Evolutionary conservation across 1,140 invertebrate species (phyloP), one percentile per base, ranked within the genome.

Genomic region (Tenebrio molitor): DNA sequence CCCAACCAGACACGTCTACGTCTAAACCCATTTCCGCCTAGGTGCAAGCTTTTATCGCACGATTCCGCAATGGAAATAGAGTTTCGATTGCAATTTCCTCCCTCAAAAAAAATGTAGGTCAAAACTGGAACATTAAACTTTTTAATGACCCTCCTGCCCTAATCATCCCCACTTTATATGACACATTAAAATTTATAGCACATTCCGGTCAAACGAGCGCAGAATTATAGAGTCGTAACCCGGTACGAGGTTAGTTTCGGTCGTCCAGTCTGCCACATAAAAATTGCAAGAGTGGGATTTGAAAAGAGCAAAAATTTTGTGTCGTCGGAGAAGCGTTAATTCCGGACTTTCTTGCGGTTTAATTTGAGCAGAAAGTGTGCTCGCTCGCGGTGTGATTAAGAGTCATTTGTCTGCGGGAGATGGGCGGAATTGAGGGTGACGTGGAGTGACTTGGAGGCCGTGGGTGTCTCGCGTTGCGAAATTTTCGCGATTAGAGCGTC

Each of bases 141-240:
- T 23, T 53, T 53, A 39, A 39, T 39, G 12, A 39, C 4, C 2
- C 23, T 29, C 4, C 7, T 8, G 5, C 14, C 12, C 8, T 8
- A 29, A 29, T 58, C 7, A 25, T 4, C 23, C 16, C 12, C 12
- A 3, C 12, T 58, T 58, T 58, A 58, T 58, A 14, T 29, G 12
- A n/a, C 23, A 58, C 50, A 58, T 58, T 58, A 58, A 58, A 58
- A 58, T 25, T 58, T 58, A 58, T 58, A 14, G 50, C 50, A 58
- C 50, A 58, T 53, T 53, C 15, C 10, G 46, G 42, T 19, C 17
- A 46, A 46, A 46, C 16, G 42, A 46, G 42, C 17, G 17, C 10
- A 19, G 42, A 19, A 17, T 46, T 46, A 16, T 16, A 46, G 17
- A 53, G 42, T 29, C 46, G 46, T 53, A 25, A 53, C 15, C 21